phyloP scores from a whole-genome alignment of 2,797 vertebrate genomes.

The Phalanger gymnotis region DNA sequence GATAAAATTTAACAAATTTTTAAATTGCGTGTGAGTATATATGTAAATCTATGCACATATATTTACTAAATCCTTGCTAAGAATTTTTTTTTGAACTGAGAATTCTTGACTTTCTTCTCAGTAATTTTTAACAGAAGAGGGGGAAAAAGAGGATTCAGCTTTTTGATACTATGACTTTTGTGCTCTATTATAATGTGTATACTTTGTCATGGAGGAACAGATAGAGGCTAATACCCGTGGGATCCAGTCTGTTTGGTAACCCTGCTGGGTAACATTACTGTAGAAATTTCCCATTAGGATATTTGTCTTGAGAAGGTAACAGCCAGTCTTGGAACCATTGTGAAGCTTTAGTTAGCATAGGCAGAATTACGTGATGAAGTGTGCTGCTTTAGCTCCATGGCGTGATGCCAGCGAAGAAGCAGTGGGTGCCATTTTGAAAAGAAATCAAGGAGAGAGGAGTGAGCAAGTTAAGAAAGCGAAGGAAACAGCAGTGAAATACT shows the following conservation, averaged over 20 bases:
- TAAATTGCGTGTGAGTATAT: not conserved
- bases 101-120: not conserved
- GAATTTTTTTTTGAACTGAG: not conserved
- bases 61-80: constrained; percentile 40
- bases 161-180: not conserved
- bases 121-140: not conserved
- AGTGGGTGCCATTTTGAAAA: not conserved
- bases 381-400: not conserved
- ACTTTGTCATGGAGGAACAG: constrained; percentile 5
- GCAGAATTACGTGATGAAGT: not conserved
- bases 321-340: constrained; percentile 19
- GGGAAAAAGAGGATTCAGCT: not conserved
- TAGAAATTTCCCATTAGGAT: constrained; percentile 41
- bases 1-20: constrained; percentile 5
- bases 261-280: not conserved
- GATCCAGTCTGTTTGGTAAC: constrained; percentile 64
- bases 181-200: constrained; percentile 9
- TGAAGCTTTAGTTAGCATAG: not conserved
- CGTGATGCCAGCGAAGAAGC: not conserved
- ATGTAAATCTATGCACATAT: not conserved
- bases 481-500: constrained; percentile 50
- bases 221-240: constrained; percentile 52
- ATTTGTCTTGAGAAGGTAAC: constrained; percentile 34
- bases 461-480: not conserved
- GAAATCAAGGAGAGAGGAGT: constrained; percentile 30